A percentile compares a stretch with the other conserved stretches of the same genome.
phyloP scores from a whole-genome alignment of 1,140 invertebrate species.

The Ectropis grisescens region DNA sequence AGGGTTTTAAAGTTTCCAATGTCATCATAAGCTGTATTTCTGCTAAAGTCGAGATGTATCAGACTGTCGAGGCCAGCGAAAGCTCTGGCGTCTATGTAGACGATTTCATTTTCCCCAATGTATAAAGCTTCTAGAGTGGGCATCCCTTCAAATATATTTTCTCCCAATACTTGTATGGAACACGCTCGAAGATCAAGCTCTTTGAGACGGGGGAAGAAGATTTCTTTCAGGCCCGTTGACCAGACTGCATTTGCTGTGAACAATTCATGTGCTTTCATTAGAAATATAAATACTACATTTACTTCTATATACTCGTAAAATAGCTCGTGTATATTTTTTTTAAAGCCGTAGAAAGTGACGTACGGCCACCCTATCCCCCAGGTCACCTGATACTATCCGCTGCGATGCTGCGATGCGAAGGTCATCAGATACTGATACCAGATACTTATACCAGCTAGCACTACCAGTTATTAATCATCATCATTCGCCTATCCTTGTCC shows the following conservation, averaged over 20 bases:
- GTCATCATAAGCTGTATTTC: conserved; percentile 41
- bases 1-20: conserved; percentile 29
- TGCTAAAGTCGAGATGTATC: conserved; percentile 68
- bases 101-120: conserved; percentile 67
- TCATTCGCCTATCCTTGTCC: too few relatives aligned
- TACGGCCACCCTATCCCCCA: too few relatives aligned
- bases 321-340: too few relatives aligned
- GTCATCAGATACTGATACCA: too few relatives aligned
- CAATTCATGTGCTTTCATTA: too few relatives aligned
- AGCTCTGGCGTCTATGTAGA: conserved; percentile 37
- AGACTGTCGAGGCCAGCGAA: conserved; percentile 50
- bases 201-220: conserved; percentile 29
- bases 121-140: conserved; percentile 56
- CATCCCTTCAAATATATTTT: conserved; percentile 52
- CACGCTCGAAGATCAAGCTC: conserved; percentile 72
- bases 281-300: too few relatives aligned
- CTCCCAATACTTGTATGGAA: conserved; percentile 54
- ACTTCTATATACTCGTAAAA: too few relatives aligned
- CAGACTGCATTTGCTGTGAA: conserved; percentile 28
- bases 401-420: too few relatives aligned
- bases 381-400: too few relatives aligned
- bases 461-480: too few relatives aligned
- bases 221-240: conserved; percentile 23
- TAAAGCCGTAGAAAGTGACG: too few relatives aligned
- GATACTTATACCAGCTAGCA: too few relatives aligned